Evolutionary conservation across 53 echinoderm and acorn worm genomes (phyloP).

Genomic region (Astropecten irregularis): DNA sequence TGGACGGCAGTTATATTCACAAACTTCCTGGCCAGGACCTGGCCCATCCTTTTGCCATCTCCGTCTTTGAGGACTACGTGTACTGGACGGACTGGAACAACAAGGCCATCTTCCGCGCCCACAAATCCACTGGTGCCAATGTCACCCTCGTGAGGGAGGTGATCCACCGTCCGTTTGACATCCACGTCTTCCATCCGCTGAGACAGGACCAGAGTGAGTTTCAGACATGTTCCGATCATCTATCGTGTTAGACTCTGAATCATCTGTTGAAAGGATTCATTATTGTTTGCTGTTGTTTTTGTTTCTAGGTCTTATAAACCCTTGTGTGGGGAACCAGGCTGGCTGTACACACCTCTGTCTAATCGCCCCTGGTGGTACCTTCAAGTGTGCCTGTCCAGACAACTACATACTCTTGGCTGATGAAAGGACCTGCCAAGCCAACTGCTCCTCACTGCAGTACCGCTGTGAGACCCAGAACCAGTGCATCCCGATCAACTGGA

Average conservation of each 20-base stretch:
- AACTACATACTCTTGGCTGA: conserved; percentile 60
- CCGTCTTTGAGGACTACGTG: conserved; percentile 82
- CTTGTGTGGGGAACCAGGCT: conserved; percentile 78
- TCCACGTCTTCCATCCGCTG: conserved; percentile 82
- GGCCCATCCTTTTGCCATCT: conserved; percentile 89
- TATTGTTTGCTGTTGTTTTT: neutral
- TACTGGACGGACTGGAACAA: conserved; percentile 93
- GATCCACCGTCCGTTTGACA: conserved; percentile 81
- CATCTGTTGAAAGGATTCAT: neutral
- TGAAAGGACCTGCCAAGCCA: conserved; percentile 47
- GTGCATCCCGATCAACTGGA: conserved; percentile 89
- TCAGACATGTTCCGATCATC: no score
- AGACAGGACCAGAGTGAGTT: conserved; percentile 83
- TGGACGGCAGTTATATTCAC: conserved; percentile 68
- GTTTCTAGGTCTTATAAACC: no score
- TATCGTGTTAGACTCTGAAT: neutral
- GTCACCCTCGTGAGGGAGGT: conserved; percentile 42
- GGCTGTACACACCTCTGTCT: conserved; percentile 93
- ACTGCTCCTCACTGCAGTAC: conserved; percentile 69
- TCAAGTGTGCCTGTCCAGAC: conserved; percentile 84
- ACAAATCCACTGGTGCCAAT: conserved; percentile 71
- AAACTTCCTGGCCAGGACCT: conserved; percentile 60
- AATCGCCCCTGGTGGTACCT: conserved; percentile 63
- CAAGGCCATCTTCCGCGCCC: conserved; percentile 50
- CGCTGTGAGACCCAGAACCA: conserved; percentile 66